These are phyloP conservation scores for Gambusia yucatana DNA, from an alignment of 2,797 vertebrate genomes.

Conservation along the genomic window DNA sequence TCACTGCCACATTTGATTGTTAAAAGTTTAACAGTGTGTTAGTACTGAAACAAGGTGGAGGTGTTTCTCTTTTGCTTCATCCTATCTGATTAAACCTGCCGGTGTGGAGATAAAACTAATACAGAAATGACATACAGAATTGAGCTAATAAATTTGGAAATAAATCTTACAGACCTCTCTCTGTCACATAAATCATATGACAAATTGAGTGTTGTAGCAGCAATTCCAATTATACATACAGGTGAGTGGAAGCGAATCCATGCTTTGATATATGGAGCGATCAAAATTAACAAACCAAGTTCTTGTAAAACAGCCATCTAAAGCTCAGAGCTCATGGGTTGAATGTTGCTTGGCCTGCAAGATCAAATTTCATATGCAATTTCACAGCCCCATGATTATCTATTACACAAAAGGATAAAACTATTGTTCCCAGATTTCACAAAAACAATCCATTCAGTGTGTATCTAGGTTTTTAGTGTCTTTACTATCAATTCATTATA, in stretches of 20 bases:
- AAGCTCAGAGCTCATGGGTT: background rate
- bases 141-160: slow-evolving; percentile 12
- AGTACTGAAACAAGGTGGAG: background rate
- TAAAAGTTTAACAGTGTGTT: slow-evolving; percentile 7
- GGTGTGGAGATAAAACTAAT: slow-evolving; percentile 2
- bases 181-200: background rate
- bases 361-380: background rate
- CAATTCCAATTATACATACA: background rate
- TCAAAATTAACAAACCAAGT: slow-evolving; percentile 3
- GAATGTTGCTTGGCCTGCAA: background rate
- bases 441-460: background rate
- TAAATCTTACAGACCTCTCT: background rate
- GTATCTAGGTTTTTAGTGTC: background rate
- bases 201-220: slow-evolving; percentile 1
- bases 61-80: background rate
- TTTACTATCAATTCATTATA: background rate
- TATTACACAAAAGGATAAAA: background rate
- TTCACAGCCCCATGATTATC: background rate
- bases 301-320: slow-evolving; percentile 1
- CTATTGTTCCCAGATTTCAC: background rate
- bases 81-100: background rate
- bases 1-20: background rate
- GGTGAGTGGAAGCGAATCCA: background rate
- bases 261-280: background rate
- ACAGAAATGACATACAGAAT: background rate